Conservation (phyloP, 2,888 invertebrate species). For the Rhagium mordax region DNA sequence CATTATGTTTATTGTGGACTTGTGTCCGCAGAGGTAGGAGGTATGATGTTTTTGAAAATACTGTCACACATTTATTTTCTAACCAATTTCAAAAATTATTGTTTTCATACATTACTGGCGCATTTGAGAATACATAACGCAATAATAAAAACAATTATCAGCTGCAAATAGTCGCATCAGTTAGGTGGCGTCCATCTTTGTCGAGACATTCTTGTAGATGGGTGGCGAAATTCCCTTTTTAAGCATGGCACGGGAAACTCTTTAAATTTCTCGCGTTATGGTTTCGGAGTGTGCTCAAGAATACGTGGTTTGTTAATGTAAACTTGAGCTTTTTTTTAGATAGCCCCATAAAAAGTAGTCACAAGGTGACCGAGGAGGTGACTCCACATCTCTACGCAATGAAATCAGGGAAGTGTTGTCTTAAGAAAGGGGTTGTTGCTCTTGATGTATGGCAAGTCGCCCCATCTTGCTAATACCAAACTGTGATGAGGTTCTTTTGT, state of each 20-base stretch:
- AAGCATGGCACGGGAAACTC: slow-evolving; percentile 1
- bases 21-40: too few relatives aligned
- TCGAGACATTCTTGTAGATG: neutral
- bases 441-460: slow-evolving; percentile 12
- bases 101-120: neutral
- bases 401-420: neutral
- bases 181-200: slow-evolving; percentile 8
- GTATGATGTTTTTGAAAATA: neutral
- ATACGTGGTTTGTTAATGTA: neutral
- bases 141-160: neutral
- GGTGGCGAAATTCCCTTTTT: neutral
- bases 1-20: too few relatives aligned
- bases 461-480: slow-evolving; percentile 5
- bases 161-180: slow-evolving; percentile 13
- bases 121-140: too few relatives aligned
- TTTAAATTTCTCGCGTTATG: slow-evolving; percentile 2
- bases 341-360: neutral
- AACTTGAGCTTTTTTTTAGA: neutral
- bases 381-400: slow-evolving; percentile 13
- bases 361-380: slow-evolving; percentile 13
- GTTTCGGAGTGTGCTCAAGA: slow-evolving; percentile 3
- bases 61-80: neutral
- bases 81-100: neutral
- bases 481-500: neutral
- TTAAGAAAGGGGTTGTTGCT: slow-evolving; percentile 3